These are phyloP conservation scores for Ophioninae sp. DNA, from an alignment of 2,888 invertebrate species.

Conservation along the genomic window DNA sequence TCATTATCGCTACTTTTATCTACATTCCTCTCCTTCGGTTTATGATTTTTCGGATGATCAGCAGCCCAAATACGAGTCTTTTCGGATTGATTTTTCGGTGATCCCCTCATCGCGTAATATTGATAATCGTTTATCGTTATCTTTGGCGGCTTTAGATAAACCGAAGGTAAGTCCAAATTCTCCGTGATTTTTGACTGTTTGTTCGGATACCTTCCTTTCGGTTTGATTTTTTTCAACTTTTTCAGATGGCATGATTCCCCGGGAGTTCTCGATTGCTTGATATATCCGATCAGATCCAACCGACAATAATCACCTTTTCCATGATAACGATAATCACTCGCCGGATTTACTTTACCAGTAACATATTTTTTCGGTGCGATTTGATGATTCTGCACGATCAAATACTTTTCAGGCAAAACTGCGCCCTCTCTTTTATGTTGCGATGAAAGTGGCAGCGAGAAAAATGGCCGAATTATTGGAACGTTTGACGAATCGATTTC, in stretches of 20 bases:
- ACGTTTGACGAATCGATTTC: constrained; percentile 36
- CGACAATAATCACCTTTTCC: constrained; percentile 20
- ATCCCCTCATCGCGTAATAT: constrained; percentile 58
- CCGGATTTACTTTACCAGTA: background rate
- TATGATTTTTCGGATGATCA: constrained; percentile 49
- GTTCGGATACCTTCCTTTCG: background rate
- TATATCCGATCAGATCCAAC: constrained; percentile 29
- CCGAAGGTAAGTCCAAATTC: constrained; percentile 49
- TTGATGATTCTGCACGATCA: constrained; percentile 2
- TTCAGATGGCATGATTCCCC: background rate
- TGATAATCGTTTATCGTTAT: constrained; percentile 43
- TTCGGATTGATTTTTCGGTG: constrained; percentile 37
- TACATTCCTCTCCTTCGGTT: constrained; percentile 49
- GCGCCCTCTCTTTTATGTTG: constrained; percentile 15
- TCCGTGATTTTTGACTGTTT: background rate
- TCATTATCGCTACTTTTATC: constrained; percentile 51
- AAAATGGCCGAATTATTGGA: constrained; percentile 13
- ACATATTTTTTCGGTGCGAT: constrained; percentile 11
- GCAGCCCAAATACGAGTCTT: background rate
- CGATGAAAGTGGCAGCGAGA: constrained; percentile 21
- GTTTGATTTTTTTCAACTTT: constrained; percentile 20
- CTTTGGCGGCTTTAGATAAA: constrained; percentile 64
- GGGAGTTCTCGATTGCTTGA: constrained; percentile 11
- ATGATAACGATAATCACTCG: constrained; percentile 25
- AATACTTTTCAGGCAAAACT: background rate